Evolutionary conservation across 2,797 vertebrate species (phyloP), one percentile per base, ranked within the genome.

Genomic region (Brotula barbata): DNA sequence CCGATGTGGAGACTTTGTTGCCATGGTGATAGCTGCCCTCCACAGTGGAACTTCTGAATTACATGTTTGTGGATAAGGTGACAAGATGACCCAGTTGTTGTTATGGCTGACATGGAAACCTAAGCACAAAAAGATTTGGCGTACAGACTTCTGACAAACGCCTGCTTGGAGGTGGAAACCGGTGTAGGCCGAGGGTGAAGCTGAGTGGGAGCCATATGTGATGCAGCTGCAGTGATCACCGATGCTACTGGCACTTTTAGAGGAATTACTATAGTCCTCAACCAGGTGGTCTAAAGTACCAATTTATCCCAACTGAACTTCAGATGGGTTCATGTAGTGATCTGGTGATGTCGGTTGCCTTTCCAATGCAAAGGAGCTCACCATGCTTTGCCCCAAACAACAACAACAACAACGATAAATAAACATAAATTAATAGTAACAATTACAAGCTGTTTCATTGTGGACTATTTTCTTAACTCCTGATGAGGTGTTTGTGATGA

Each of bases 11-110:
- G 52, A 63, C 73, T 71, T 75, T 1, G 87, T 89, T 85, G 89
- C 85, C 87, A 89, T 88, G 87, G 88, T 37, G 85, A 90, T 84
- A 15, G 61, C 58, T 39, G 74, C 58, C 65, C 36, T 59, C 59
- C 57, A 48, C 57, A n/a, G 65, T 37, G 65, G 63, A 66, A 74
- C 53, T 49, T 42, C 47, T 23, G 34, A 46, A 68, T 48, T 46
- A 46, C 42, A 45, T 44, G 72, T 61, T 49, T 46, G 25, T 20
- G 28, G 33, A 49, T 10, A 17, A 22, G 50, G 39, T 37, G 55
- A 31, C 14, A 58, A 33, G 55, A 51, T 52, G 75, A 79, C 65
- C 73, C 58, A 1, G 68, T 34, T 51, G 42, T 66, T 42, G 40
- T 14, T 33, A 9, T 1, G 23, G 39, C 40, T 64, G 25, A 73